Percentiles rank a stretch among this genome's conserved stretches.
These are phyloP conservation scores for Athalia rosae DNA, from an alignment of 2,888 invertebrate species.

Conservation along the genomic window DNA sequence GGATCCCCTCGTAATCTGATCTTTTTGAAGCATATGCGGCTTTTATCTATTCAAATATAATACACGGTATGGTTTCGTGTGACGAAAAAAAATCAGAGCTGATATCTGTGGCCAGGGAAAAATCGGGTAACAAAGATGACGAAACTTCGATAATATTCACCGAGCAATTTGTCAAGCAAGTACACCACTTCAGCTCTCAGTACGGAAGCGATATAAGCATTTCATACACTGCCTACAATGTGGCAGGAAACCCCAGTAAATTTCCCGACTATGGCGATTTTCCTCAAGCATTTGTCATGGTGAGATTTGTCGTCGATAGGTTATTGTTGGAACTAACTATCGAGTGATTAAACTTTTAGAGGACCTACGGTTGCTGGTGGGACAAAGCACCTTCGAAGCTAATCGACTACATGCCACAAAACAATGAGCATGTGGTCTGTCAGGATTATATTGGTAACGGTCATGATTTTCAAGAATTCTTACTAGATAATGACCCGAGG, in stretches of 20 bases:
- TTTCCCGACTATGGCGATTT: conserved; percentile 95
- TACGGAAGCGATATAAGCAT: conserved; percentile 92
- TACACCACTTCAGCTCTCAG: conserved; percentile 90
- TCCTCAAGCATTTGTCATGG: conserved; percentile 93
- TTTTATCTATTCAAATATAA: no score
- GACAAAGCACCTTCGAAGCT: conserved; percentile 84
- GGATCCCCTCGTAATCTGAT: no score
- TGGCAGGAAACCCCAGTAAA: conserved; percentile 88
- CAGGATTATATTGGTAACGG: conserved; percentile 86
- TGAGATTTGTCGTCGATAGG: conserved; percentile 69
- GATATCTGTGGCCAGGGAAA: conserved; percentile 63
- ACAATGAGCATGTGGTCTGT: conserved; percentile 79
- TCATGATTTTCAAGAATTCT: neutral
- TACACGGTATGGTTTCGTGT: conserved; percentile 58
- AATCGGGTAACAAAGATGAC: conserved; percentile 55
- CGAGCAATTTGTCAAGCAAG: conserved; percentile 87
- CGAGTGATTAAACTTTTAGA: conserved; percentile 74
- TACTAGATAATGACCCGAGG: neutral
- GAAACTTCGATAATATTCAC: conserved; percentile 73
- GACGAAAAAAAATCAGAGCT: conserved; percentile 66
- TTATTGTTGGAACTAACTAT: neutral
- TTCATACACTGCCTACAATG: conserved; percentile 91
- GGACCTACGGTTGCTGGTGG: conserved; percentile 92
- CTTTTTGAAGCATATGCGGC: no score
- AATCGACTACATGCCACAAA: conserved; percentile 84